These are phyloP conservation scores for Stegodyphus dumicola DNA, from an alignment of 1,140 invertebrate species.

Conservation along the genomic window DNA sequence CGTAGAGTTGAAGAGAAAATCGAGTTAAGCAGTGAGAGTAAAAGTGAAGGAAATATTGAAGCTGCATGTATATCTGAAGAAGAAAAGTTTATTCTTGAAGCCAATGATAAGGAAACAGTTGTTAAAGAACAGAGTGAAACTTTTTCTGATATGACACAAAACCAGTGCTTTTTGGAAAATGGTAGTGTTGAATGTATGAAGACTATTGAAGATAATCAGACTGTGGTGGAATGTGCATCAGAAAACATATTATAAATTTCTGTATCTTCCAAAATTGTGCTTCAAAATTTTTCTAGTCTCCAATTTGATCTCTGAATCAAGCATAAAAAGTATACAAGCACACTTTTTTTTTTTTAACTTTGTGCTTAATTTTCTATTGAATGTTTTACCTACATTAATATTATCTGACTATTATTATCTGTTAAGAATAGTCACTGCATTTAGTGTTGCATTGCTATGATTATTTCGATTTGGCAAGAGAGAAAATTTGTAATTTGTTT, in stretches of 20 bases:
- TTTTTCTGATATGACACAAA: neutral
- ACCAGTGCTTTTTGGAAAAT: neutral
- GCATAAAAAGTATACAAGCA: neutral
- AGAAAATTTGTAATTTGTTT: neutral
- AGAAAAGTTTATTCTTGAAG: slow-evolving; percentile 39
- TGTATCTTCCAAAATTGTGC: neutral
- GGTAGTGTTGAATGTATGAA: neutral
- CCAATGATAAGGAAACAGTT: slow-evolving; percentile 34
- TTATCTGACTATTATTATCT: too few relatives aligned
- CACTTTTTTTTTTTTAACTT: too few relatives aligned
- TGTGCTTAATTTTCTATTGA: neutral
- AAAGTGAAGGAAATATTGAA: neutral
- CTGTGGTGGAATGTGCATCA: neutral
- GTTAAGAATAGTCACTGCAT: neutral
- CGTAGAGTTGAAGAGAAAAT: neutral
- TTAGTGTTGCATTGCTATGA: neutral
- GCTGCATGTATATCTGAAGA: slow-evolving; percentile 15
- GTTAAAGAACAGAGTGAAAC: slow-evolving; percentile 8
- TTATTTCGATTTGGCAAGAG: neutral
- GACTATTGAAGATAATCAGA: neutral
- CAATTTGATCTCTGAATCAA: slow-evolving; percentile 16
- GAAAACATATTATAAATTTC: slow-evolving; percentile 1
- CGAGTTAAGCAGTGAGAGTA: neutral
- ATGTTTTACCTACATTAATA: neutral
- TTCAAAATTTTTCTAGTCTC: slow-evolving; percentile 28